A percentile compares a stretch with the other conserved stretches of the same genome.
Conservation (phyloP, 2,888 invertebrate species). For the Cylloceria caligata region DNA sequence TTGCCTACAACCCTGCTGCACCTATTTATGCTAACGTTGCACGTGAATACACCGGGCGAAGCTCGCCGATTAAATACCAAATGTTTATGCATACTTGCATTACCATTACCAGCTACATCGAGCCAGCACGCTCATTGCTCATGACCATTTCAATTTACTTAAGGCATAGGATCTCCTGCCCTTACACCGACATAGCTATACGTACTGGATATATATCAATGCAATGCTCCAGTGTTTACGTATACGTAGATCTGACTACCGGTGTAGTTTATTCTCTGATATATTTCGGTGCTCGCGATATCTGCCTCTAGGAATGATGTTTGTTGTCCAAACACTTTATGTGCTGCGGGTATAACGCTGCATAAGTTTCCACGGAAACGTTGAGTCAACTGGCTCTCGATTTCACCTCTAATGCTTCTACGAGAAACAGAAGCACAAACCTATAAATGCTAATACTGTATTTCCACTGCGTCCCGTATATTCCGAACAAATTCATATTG, state of each 20-base stretch:
- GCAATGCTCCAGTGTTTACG: background rate
- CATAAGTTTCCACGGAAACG: constrained; percentile 34
- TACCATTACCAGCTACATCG: constrained; percentile 35
- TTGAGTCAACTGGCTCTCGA: constrained; percentile 12
- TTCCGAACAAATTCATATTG: constrained; percentile 1
- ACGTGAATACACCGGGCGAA: constrained; percentile 50
- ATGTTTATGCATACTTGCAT: constrained; percentile 66
- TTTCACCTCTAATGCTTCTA: background rate
- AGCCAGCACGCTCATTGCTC: constrained; percentile 16
- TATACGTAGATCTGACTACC: background rate
- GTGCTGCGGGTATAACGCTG: constrained; percentile 14
- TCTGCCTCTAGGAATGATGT: constrained; percentile 46
- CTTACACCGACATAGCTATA: constrained; percentile 2
- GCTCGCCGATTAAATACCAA: constrained; percentile 58
- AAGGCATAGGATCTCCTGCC: background rate
- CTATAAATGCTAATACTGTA: constrained; percentile 33
- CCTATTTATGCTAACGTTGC: constrained; percentile 51
- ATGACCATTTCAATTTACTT: constrained; percentile 25
- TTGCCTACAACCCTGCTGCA: constrained; percentile 21
- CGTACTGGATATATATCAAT: constrained; percentile 10
- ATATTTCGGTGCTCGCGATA: constrained; percentile 42
- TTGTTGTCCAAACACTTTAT: constrained; percentile 53
- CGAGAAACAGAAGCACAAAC: background rate
- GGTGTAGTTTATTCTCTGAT: constrained; percentile 37
- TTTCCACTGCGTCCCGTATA: constrained; percentile 2